Conservation (phyloP, 2,113 vertebrate genomes). For the Nerophis ophidion region DNA sequence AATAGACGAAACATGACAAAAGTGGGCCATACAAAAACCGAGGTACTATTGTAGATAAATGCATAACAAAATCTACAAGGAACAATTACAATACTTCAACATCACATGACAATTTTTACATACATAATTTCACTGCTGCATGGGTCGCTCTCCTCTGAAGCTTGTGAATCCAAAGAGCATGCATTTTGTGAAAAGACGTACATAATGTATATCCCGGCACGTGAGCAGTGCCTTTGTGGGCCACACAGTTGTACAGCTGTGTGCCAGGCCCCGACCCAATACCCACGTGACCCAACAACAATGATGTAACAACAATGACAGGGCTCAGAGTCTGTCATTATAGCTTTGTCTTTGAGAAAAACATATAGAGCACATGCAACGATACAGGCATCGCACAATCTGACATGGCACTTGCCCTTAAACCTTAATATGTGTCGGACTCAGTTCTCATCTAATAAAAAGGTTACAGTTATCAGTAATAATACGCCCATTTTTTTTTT, state of each 20-base stretch:
- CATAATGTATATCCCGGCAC: conserved; percentile 34
- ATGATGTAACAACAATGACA: conserved; percentile 62
- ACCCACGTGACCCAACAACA: conserved; percentile 53
- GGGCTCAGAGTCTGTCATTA: conserved; percentile 42
- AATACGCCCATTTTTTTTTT: too few relatives aligned
- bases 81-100: too few relatives aligned
- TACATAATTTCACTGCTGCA: not conserved
- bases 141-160: conserved; percentile 19
- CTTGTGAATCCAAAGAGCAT: conserved; percentile 1
- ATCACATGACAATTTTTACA: too few relatives aligned
- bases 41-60: too few relatives aligned
- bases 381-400: conserved; percentile 8
- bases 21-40: too few relatives aligned
- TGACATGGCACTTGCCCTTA: conserved; percentile 3
- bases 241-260: conserved; percentile 28
- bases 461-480: not conserved
- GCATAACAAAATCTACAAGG: too few relatives aligned
- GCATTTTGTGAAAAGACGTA: conserved; percentile 37
- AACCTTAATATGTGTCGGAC: not conserved
- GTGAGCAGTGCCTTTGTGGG: conserved; percentile 63
- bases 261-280: conserved; percentile 39
- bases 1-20: too few relatives aligned
- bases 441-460: not conserved
- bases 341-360: conserved; percentile 46
- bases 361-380: conserved; percentile 1